Percentiles rank a stretch among this genome's conserved stretches.
These are phyloP conservation scores for Vanessa cardui DNA, from an alignment of 2,888 invertebrate species.

Conservation along the genomic window DNA sequence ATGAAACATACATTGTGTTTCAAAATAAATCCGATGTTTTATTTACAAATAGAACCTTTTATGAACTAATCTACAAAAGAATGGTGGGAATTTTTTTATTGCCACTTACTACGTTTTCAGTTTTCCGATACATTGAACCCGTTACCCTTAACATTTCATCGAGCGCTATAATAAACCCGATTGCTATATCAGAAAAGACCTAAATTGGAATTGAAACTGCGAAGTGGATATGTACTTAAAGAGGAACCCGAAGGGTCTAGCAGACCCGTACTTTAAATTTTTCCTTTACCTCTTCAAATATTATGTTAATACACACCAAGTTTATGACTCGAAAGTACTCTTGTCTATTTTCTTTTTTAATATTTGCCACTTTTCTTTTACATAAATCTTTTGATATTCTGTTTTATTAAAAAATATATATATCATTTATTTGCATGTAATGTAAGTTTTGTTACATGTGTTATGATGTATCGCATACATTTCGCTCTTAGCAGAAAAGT, in stretches of 20 bases:
- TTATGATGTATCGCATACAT: too few species aligned
- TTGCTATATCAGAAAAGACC: conserved; percentile 30
- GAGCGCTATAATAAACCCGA: conserved; percentile 35
- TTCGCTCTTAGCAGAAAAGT: too few species aligned
- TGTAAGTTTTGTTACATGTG: too few species aligned
- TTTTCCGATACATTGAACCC: conserved; percentile 36
- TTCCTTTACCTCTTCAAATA: conserved; percentile 12
- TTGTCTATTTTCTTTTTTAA: neutral
- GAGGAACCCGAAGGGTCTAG: conserved; percentile 8
- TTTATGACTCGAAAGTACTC: neutral
- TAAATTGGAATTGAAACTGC: conserved; percentile 18
- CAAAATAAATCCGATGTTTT: neutral
- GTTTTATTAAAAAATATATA: too few species aligned
- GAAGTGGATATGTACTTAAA: conserved; percentile 14
- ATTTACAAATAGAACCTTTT: conserved; percentile 21
- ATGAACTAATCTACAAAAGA: conserved; percentile 29
- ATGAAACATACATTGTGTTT: too few species aligned
- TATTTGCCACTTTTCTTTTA: neutral
- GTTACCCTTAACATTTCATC: conserved; percentile 35
- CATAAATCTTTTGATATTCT: neutral
- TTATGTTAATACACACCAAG: conserved; percentile 11
- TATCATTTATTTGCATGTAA: too few species aligned
- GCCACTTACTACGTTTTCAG: conserved; percentile 35
- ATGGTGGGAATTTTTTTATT: conserved; percentile 28
- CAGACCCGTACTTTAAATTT: conserved; percentile 10